A percentile compares a stretch with the other conserved stretches of the same genome.
phyloP scores from a whole-genome alignment of 2,888 invertebrate species.

The Blastobasis lacticolella region DNA sequence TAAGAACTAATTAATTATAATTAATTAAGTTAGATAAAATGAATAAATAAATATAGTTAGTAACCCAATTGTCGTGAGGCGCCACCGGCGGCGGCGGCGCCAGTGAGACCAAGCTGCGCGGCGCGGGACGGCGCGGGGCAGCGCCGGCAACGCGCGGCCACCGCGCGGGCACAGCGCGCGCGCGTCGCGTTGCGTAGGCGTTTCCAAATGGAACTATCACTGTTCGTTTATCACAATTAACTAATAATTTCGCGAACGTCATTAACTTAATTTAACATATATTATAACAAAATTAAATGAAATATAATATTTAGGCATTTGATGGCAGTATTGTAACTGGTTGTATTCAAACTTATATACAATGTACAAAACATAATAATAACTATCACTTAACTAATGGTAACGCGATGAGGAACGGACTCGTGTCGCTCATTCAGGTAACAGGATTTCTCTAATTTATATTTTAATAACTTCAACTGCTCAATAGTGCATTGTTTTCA shows the following conservation, averaged over 20 bases:
- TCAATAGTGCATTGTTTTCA: too few species aligned
- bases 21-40: constrained; percentile 53
- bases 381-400: constrained; percentile 69
- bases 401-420: constrained; percentile 71
- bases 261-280: constrained; percentile 44
- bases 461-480: constrained; percentile 7
- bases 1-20: constrained; percentile 60
- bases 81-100: constrained; percentile 20
- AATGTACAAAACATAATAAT: constrained; percentile 61
- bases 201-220: constrained; percentile 36
- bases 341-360: constrained; percentile 63
- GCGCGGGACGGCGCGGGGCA: constrained; percentile 1
- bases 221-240: constrained; percentile 65
- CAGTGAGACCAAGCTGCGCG: constrained; percentile 31
- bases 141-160: constrained; percentile 4
- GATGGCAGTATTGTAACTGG: constrained; percentile 72
- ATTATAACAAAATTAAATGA: constrained; percentile 50
- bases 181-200: not conserved
- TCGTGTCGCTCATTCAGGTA: constrained; percentile 67
- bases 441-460: constrained; percentile 40
- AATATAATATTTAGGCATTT: constrained; percentile 64
- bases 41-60: constrained; percentile 68
- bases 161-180: not conserved
- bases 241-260: constrained; percentile 63
- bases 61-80: constrained; percentile 51